phyloP scores from a whole-genome alignment of 2,888 invertebrate genomes.

The Erpobdella octoculata region DNA sequence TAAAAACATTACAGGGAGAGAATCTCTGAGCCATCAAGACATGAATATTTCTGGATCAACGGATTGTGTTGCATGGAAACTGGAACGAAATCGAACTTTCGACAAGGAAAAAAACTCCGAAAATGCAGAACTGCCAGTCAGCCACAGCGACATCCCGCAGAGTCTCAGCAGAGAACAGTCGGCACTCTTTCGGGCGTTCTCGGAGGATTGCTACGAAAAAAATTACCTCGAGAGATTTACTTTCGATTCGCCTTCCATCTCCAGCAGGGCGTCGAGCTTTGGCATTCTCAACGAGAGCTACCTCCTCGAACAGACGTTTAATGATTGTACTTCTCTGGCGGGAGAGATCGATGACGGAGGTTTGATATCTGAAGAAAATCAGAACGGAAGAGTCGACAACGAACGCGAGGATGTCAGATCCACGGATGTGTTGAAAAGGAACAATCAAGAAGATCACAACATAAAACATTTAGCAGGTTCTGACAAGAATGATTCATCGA shows the following conservation, averaged over 20 bases:
- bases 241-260: conserved; percentile 3
- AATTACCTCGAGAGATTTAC: background rate
- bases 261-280: conserved; percentile 21
- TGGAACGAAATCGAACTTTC: conserved; percentile 11
- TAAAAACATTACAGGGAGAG: background rate
- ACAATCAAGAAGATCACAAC: no score
- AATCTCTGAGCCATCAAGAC: background rate
- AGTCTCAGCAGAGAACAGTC: background rate
- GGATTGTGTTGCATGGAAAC: background rate
- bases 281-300: conserved; percentile 23
- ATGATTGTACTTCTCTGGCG: no score
- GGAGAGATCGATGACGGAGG: no score
- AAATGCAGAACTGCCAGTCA: background rate
- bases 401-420: no score
- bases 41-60: background rate
- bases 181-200: background rate
- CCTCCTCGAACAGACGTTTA: conserved; percentile 4
- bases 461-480: no score
- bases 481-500: no score
- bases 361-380: no score
- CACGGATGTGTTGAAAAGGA: no score
- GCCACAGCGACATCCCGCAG: background rate
- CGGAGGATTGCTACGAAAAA: conserved; percentile 9
- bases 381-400: no score
- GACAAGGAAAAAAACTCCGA: conserved; percentile 9